Evolutionary conservation across 1,140 invertebrate genomes (phyloP).

Genomic region (Drosophila orosa): DNA sequence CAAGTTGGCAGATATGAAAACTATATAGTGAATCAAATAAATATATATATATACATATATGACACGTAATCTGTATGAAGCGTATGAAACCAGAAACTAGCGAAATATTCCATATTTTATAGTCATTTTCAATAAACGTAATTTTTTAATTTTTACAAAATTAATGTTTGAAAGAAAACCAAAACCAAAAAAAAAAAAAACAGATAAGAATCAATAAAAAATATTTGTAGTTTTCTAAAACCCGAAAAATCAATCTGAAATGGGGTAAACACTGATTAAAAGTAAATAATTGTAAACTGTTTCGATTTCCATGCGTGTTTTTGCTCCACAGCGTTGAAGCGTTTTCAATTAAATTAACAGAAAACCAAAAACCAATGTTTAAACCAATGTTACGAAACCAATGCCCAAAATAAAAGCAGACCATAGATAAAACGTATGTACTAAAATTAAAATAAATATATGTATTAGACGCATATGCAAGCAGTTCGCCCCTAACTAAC

Average conservation of each 20-base stretch:
- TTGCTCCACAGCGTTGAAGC: constrained; percentile 60
- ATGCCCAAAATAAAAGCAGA: constrained; percentile 29
- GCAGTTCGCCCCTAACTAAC: constrained; percentile 30
- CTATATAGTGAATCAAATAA: constrained; percentile 63
- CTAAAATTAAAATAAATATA: constrained; percentile 45
- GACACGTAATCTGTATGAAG: constrained; percentile 56
- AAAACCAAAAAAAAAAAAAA: constrained; percentile 15
- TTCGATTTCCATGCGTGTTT: constrained; percentile 71
- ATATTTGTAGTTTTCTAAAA: constrained; percentile 77
- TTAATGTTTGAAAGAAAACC: constrained; percentile 67
- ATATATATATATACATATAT: constrained; percentile 50
- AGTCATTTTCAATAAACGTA: constrained; percentile 80
- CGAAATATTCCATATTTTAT: constrained; percentile 81
- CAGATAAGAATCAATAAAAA: constrained; percentile 30
- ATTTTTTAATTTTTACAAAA: constrained; percentile 83
- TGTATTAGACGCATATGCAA: constrained; percentile 57
- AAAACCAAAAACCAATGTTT: constrained; percentile 40
- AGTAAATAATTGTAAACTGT: constrained; percentile 42
- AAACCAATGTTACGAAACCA: constrained; percentile 60
- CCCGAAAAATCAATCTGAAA: constrained; percentile 41
- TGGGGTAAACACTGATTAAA: constrained; percentile 33
- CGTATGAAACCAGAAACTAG: constrained; percentile 64
- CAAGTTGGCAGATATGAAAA: constrained; percentile 54
- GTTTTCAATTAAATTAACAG: constrained; percentile 54
- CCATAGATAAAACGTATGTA: constrained; percentile 51